phyloP scores from a whole-genome alignment of 2,113 vertebrate genomes.

The Electrona antarctica region DNA sequence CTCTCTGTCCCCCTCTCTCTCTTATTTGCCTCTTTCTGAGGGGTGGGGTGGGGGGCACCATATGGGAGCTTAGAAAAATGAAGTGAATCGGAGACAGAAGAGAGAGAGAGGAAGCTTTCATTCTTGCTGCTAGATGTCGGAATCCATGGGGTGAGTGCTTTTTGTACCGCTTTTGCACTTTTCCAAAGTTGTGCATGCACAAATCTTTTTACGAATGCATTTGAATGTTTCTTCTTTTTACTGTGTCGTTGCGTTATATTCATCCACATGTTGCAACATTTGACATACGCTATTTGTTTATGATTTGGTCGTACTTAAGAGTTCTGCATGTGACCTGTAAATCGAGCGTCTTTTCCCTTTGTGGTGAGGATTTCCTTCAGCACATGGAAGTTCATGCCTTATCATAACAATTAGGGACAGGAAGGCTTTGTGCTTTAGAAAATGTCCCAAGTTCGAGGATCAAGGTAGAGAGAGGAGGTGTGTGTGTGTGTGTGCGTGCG shows the following conservation, averaged over 20 bases:
- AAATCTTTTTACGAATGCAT: not conserved
- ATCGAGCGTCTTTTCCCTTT: not conserved
- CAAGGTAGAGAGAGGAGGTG: slow-evolving; percentile 59
- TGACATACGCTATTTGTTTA: slow-evolving; percentile 1
- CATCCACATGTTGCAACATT: slow-evolving; percentile 18
- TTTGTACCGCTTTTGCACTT: slow-evolving; percentile 17
- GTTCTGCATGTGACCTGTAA: not conserved
- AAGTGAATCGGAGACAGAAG: slow-evolving; percentile 68
- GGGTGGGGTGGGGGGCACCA: slow-evolving; percentile 73
- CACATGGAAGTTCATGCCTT: slow-evolving; percentile 47
- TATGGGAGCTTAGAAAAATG: slow-evolving; percentile 69
- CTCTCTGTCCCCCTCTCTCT: slow-evolving; percentile 62
- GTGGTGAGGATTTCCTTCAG: not conserved
- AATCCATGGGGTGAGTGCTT: slow-evolving; percentile 70
- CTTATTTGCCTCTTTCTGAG: slow-evolving; percentile 46
- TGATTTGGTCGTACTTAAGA: not conserved
- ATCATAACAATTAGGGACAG: slow-evolving; percentile 78
- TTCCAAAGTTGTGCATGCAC: slow-evolving; percentile 29
- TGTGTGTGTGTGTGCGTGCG: no score
- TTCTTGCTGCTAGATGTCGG: slow-evolving; percentile 50
- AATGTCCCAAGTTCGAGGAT: slow-evolving; percentile 76
- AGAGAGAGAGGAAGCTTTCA: slow-evolving; percentile 62
- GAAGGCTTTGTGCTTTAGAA: slow-evolving; percentile 84
- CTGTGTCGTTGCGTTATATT: not conserved
- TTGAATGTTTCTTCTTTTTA: slow-evolving; percentile 1